Base-by-base conservation (phyloP, 2,113 vertebrate species). In the Tursiops truncatus region DNA sequence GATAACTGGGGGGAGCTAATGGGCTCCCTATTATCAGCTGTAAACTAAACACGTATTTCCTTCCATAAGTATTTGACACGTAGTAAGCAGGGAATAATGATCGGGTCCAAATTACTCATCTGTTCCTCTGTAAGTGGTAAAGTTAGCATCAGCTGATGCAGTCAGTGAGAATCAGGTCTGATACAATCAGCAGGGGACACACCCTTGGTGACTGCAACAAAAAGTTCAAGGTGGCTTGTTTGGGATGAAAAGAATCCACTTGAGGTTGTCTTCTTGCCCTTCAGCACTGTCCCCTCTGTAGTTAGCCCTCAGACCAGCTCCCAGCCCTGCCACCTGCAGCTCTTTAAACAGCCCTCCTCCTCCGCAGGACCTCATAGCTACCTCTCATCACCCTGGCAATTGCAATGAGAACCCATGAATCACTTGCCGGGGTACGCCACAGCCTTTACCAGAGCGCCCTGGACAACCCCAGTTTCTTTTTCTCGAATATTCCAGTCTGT, bases 51-150 rank as follows among this genome's bases (percentile, higher is more conserved):
- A 25, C 68, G 31, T 41, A 26, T 84, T 79, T 38, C n/a, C 71
- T 96, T 97, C 96, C 95, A 91, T 95, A 96, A 97, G 92, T 96
- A 97, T 93, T 91, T 97, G 96, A 88, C 93, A 83, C 3, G 31
- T 83, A 76, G 91, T 76, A 89, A 91, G 91, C 81, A 56, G 91
- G 97, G 94, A 93, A 83, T 96, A 97, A 90, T 93, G 96, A 97
- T 84, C 15, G 17, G 94, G 82, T 50, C 85, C 8, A 8, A 95
- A 92, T 95, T 67, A 97, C 86, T 94, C 95, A 97, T 94, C 70
- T 93, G 96, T 94, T 96, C 71, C 91, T 71, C 82, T 65, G 10
- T 74, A 73, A 93, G 73, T 91, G 62, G 95, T 53, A 89, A 91
- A 74, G 63, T 58, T 47, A 94, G 76, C 14, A 44, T 60, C 5